Evolutionary conservation across 2,888 invertebrate species (phyloP), one percentile per base, ranked within the genome.

Genomic region (Troglohyphantes excavatus): DNA sequence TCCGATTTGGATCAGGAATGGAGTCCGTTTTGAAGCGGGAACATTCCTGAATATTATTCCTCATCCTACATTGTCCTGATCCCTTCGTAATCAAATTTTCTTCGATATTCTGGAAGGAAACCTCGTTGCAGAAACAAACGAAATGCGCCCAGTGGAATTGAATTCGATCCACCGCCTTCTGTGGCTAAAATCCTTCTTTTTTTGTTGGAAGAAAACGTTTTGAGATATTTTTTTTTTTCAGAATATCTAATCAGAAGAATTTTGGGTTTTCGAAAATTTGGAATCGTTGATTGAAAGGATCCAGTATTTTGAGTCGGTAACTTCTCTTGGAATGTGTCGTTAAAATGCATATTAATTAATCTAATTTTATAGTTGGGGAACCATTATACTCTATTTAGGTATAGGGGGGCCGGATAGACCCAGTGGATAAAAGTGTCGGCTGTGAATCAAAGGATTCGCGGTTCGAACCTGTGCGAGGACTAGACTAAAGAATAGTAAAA

Each of bases 51-150:
- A 70, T 85, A 76, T 85, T 85, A 85, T 70, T 27, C 39, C 53
- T 9, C 26, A 65, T 27, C 21, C 67, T 67, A 46, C 53, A 76
- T 85, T 85, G 68, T 85, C 76, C 61, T 68, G 76, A 76, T 76
- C 68, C 76, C 26, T 53, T 33, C 46, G 70, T 85, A 85, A 85
- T 85, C 85, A 85, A 85, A 85, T 85, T 76, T 65, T 9, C 84
- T 26, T 59, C 59, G 39, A 68, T 68, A 53, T 53, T 53, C 53
- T 27, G 43, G 53, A 68, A 78, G 26, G 61, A 63, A 78, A 78
- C 59, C 61, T 26, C 33, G 39, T 7, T 39, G 39, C 65, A 39
- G 43, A 63, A 53, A 68, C 68, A 67, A 29, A 81, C 68, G 46
- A 81, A 46, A 68, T 29, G 68, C 19, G 19, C 79, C 27, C 53